phyloP scores from a whole-genome alignment of 2,113 vertebrate species.

The Pteruthius melanotis region DNA sequence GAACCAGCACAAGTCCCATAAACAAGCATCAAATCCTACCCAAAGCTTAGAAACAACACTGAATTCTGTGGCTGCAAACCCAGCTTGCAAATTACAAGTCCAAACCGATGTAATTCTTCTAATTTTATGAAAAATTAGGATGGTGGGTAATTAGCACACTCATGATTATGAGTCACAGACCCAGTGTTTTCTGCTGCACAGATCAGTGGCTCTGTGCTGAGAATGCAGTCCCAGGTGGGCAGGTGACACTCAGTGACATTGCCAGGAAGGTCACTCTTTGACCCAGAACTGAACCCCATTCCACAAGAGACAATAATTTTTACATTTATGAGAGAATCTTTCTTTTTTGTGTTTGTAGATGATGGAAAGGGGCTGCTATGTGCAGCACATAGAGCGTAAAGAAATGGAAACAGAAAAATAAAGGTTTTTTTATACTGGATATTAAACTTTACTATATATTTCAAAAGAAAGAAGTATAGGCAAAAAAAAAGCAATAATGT shows the following conservation, averaged over 20 bases:
- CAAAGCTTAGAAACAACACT: not conserved
- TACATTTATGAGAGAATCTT: not conserved
- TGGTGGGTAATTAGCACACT: accelerated
- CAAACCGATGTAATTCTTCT: not conserved
- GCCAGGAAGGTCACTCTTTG: not conserved
- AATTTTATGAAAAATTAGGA: not conserved
- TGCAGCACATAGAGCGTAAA: accelerated
- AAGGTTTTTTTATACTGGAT: not conserved
- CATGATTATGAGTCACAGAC: not conserved
- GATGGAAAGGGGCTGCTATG: not conserved
- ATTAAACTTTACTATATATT: not conserved
- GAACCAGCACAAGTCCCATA: not conserved
- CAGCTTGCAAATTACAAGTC: not conserved
- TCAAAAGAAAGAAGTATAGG: not conserved
- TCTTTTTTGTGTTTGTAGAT: not conserved
- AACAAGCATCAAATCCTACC: not conserved
- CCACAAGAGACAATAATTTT: not conserved
- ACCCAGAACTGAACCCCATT: not conserved
- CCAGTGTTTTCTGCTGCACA: not conserved
- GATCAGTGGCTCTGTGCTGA: not conserved
- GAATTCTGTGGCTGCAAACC: not conserved
- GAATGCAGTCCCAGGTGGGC: not conserved
- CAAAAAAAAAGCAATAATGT: not conserved
- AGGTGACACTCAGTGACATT: not conserved
- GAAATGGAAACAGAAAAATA: not conserved